Evolutionary conservation across 2,888 invertebrate species (phyloP).

Genomic region (Drosophila pseudotalamancana): DNA sequence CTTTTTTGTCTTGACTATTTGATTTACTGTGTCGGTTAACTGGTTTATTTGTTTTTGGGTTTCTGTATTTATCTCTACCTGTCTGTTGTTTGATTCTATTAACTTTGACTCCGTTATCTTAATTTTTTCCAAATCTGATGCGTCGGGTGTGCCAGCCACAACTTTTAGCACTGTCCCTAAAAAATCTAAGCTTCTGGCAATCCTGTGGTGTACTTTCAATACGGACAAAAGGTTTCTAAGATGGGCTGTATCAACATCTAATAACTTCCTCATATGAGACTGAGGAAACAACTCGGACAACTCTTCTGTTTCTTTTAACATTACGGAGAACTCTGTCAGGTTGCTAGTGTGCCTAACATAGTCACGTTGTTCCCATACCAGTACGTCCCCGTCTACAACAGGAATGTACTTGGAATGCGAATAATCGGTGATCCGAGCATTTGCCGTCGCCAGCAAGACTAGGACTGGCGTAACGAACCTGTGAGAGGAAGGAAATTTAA

Average conservation of each 20-base stretch:
- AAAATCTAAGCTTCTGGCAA: background rate
- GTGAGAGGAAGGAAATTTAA: too few species aligned
- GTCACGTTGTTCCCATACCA: background rate
- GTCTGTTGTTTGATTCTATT: too few species aligned
- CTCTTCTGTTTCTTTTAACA: too few species aligned
- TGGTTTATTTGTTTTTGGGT: slow-evolving; percentile 1
- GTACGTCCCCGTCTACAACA: background rate
- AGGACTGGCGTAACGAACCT: too few species aligned
- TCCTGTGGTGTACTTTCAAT: background rate
- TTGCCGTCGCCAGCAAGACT: too few species aligned
- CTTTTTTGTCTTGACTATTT: background rate
- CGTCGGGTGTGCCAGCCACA: background rate
- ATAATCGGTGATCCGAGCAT: background rate
- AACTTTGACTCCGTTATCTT: too few species aligned
- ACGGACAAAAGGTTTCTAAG: slow-evolving; percentile 1
- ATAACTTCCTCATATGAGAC: background rate
- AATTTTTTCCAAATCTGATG: background rate
- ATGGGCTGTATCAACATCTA: background rate
- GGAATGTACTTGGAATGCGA: background rate
- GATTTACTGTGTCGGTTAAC: background rate
- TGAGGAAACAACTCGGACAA: background rate
- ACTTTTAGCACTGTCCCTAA: background rate
- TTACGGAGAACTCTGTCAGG: too few species aligned
- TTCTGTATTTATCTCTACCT: too few species aligned
- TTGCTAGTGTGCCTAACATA: background rate